phyloP scores from a whole-genome alignment of 1,140 invertebrate genomes.

The Belonocnema kinseyi region DNA sequence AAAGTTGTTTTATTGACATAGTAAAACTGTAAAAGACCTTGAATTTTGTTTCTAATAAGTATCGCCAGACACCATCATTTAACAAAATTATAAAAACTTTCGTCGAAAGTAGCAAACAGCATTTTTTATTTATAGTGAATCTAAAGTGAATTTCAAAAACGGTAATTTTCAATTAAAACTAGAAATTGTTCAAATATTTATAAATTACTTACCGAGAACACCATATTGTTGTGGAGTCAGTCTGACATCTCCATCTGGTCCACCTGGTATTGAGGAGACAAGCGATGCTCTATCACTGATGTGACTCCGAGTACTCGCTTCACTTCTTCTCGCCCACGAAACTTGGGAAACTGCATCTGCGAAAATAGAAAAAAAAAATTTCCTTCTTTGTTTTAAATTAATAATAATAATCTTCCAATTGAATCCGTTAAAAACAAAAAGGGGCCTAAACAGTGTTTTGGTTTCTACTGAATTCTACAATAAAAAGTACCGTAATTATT shows the following conservation, averaged over 20 bases:
- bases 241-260: constrained; percentile 65
- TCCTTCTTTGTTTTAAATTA: constrained; percentile 23
- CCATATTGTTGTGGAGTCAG: constrained; percentile 75
- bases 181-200: constrained; percentile 20
- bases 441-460: too few species aligned
- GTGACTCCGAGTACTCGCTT: constrained; percentile 71
- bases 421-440: too few species aligned
- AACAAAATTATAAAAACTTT: too few species aligned
- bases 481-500: background rate
- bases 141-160: background rate
- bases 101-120: too few species aligned
- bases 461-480: background rate
- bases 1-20: too few species aligned
- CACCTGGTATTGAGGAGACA: constrained; percentile 71
- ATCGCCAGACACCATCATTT: too few species aligned
- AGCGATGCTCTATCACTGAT: constrained; percentile 70
- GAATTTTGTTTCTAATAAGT: too few species aligned
- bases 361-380: constrained; percentile 35
- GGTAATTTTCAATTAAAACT: background rate
- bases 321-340: constrained; percentile 72
- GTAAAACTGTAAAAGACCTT: too few species aligned
- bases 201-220: constrained; percentile 69
- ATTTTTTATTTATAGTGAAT: too few species aligned
- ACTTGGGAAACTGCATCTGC: constrained; percentile 70
- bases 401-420: background rate